Percentiles rank a stretch among this genome's conserved stretches.
Conservation (phyloP, 2,113 vertebrate species). For the Poeciliopsis occidentalis region DNA sequence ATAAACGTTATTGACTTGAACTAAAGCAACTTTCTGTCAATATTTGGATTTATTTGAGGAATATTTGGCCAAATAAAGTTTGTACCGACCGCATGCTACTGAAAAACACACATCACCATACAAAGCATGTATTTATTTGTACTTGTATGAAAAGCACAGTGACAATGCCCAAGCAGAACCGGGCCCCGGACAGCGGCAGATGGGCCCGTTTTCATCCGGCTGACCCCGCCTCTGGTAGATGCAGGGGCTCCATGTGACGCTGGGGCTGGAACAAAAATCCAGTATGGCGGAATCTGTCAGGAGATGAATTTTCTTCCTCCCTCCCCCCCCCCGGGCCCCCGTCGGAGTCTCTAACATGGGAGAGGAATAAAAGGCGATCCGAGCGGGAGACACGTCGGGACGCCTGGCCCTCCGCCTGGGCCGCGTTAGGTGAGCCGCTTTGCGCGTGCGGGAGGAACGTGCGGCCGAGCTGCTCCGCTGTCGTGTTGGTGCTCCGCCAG, state of each 20-base stretch:
- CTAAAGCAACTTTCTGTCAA: too few relatives aligned
- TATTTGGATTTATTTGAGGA: too few relatives aligned
- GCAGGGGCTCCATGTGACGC: slow-evolving; percentile 78
- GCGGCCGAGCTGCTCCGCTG: slow-evolving; percentile 41
- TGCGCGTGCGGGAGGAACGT: slow-evolving; percentile 19
- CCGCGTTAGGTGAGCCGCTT: slow-evolving; percentile 59
- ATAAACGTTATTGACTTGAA: too few relatives aligned
- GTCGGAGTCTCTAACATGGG: slow-evolving; percentile 42
- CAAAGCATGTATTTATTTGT: too few relatives aligned
- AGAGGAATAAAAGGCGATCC: slow-evolving; percentile 15
- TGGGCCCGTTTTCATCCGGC: slow-evolving; percentile 40
- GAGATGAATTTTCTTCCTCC: slow-evolving; percentile 66
- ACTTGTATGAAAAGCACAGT: too few relatives aligned
- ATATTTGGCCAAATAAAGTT: too few relatives aligned
- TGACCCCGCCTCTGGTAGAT: slow-evolving; percentile 71
- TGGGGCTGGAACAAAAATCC: slow-evolving; percentile 76
- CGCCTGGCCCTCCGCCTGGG: slow-evolving; percentile 31
- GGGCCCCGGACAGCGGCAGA: background rate
- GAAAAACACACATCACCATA: too few relatives aligned
- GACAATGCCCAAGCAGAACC: background rate
- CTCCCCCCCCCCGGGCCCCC: slow-evolving; percentile 9
- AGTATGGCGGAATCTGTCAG: slow-evolving; percentile 84
- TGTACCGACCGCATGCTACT: too few relatives aligned
- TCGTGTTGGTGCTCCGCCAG: slow-evolving; percentile 53
- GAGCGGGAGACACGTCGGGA: slow-evolving; percentile 49